Evolutionary conservation across 2,113 vertebrate species (phyloP).

Genomic region (Lepus timidus): DNA sequence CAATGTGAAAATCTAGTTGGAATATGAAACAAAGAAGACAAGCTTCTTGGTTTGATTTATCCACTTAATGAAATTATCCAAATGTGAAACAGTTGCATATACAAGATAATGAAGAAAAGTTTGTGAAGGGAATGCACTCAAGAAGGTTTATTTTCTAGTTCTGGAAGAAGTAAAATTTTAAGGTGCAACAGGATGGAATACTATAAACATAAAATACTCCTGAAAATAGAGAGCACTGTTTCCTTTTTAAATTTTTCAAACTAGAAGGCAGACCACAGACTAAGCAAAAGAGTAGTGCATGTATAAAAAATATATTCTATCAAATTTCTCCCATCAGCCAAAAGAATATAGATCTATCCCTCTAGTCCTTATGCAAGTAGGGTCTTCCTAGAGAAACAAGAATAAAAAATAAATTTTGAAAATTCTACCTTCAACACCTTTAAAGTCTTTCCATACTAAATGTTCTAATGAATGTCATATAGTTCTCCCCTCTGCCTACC

Average conservation of each 20-base stretch:
- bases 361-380: neutral
- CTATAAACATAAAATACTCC: neutral
- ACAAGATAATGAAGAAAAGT: neutral
- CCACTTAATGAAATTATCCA: neutral
- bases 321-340: neutral
- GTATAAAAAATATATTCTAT: neutral
- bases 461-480: neutral
- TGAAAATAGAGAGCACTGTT: constrained; percentile 7
- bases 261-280: neutral
- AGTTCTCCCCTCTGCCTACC: too few relatives aligned
- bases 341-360: neutral
- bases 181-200: rapidly evolving
- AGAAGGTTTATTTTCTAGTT: neutral
- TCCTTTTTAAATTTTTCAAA: neutral
- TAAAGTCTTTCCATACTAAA: neutral
- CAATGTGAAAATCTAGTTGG: neutral
- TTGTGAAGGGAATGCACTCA: too few relatives aligned
- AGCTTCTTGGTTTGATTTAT: neutral
- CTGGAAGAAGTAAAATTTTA: neutral
- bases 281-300: neutral
- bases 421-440: constrained; percentile 11
- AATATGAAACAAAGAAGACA: too few relatives aligned
- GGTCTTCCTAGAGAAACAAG: neutral
- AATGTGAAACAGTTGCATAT: neutral
- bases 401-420: neutral